Evolutionary conservation across 2,888 invertebrate species (phyloP).

Genomic region (Mechanitis mazaeus): DNA sequence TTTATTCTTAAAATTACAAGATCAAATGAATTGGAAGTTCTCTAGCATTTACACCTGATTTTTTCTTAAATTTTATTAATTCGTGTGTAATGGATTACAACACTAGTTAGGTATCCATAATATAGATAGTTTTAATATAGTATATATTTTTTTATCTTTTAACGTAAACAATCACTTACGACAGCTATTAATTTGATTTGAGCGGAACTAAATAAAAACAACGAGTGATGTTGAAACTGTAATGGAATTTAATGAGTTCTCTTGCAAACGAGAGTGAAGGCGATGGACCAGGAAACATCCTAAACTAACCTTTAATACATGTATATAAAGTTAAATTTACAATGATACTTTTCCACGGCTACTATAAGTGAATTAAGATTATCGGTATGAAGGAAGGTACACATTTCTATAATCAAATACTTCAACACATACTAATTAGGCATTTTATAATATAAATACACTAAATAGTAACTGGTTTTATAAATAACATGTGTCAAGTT

Average conservation of each 20-base stretch:
- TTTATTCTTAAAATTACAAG: too few relatives aligned
- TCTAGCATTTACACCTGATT: too few relatives aligned
- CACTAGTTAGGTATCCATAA: too few relatives aligned
- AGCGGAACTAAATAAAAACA: constrained; percentile 21
- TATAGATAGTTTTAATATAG: too few relatives aligned
- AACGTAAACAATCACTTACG: background rate
- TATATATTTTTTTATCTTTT: background rate
- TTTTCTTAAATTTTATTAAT: too few relatives aligned
- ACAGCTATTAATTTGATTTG: background rate
- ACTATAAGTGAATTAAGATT: background rate
- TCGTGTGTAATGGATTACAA: too few relatives aligned
- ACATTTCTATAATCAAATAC: constrained; percentile 1
- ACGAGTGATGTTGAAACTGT: constrained; percentile 23
- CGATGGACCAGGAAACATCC: constrained; percentile 5
- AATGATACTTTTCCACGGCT: background rate
- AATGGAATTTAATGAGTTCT: constrained; percentile 29
- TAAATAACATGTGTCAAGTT: background rate
- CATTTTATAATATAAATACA: background rate
- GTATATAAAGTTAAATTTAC: constrained; percentile 2
- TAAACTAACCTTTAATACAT: constrained; percentile 3
- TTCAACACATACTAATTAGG: background rate
- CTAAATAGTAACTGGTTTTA: background rate
- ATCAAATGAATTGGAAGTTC: too few relatives aligned
- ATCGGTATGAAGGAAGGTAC: background rate
- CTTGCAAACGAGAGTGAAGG: constrained; percentile 24